phyloP scores from a whole-genome alignment of 2,113 vertebrate species.

The Caracal caracal region DNA sequence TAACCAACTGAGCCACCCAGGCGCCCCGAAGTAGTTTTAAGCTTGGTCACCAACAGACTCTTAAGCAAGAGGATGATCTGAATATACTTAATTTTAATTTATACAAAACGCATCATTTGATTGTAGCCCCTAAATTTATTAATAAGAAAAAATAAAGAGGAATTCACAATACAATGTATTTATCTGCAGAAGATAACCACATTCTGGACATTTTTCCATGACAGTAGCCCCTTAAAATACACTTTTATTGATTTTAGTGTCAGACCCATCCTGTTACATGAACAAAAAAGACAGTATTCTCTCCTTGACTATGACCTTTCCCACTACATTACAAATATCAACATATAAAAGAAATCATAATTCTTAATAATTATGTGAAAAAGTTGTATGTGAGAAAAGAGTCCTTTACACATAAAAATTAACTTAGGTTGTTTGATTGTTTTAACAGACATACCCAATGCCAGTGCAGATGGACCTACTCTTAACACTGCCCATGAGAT shows the following conservation, averaged over 20 bases:
- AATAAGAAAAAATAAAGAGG: background rate
- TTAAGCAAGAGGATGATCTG: constrained; percentile 36
- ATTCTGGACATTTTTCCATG: background rate
- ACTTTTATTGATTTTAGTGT: background rate
- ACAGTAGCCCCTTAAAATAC: background rate
- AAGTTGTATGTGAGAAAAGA: background rate
- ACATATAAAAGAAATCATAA: background rate
- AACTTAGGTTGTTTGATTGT: background rate
- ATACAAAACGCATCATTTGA: background rate
- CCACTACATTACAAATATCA: background rate
- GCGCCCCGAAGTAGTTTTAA: background rate
- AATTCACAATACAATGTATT: background rate
- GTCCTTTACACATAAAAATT: background rate
- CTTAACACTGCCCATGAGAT: no score
- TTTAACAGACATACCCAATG: background rate
- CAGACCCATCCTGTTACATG: background rate
- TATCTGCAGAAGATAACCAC: background rate
- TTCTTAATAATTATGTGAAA: background rate
- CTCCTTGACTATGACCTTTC: background rate
- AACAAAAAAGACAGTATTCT: background rate
- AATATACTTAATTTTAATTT: constrained; percentile 62
- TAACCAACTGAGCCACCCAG: no score
- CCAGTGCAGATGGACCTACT: background rate
- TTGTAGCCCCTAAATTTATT: constrained; percentile 40
- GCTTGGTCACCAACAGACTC: background rate